Base-by-base conservation (phyloP, 2,113 vertebrate species). In the Lasiurus cinereus region DNA sequence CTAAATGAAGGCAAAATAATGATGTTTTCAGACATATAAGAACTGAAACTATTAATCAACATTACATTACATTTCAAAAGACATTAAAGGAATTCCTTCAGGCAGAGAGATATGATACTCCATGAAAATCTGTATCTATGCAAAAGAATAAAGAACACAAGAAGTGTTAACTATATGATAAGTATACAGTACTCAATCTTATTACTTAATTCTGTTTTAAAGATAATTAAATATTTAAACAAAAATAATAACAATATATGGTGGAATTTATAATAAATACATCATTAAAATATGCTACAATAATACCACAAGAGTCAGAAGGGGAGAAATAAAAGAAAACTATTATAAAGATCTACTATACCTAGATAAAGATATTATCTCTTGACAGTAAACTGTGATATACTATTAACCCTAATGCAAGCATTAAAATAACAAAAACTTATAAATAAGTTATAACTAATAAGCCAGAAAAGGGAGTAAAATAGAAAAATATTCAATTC, bases 181-280 rank as follows among this genome's bases (percentile, higher is more conserved):
- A 69, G 52, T 22, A 64, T 43, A 59, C 5, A 48, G 54, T 21
- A 62, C 7, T 46, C 56, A 78, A 70, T 50, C 39, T 31, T 62
- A 79, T 59, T 69, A 78, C 29, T n/a, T 86, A 93, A 59, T 59
- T 79, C 31, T 93, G 22, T 70, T 70, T 86, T 50, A 79, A 78
- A 79, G 39, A 36, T 31, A 50, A 91, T 82, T 33, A 82, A 85
- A 46, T 8, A 36, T 70, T 78, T 78, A 93, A 78, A 56, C 62
- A 92, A 78, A 78, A 70, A 48, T 21, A 84, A 69, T 48, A 70
- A 62, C 24, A 70, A 83, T 48, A 22, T n/a, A 70, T 79, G 50
- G 16, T 86, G 39, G 64, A 48, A n/a, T 70, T 24, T 50, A 12
- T 31, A 79, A 59, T 36, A 79, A 78, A 69, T n/a, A 8, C 36